phyloP scores from a whole-genome alignment of 1,140 invertebrate species.

The Papilio polyxenes region DNA sequence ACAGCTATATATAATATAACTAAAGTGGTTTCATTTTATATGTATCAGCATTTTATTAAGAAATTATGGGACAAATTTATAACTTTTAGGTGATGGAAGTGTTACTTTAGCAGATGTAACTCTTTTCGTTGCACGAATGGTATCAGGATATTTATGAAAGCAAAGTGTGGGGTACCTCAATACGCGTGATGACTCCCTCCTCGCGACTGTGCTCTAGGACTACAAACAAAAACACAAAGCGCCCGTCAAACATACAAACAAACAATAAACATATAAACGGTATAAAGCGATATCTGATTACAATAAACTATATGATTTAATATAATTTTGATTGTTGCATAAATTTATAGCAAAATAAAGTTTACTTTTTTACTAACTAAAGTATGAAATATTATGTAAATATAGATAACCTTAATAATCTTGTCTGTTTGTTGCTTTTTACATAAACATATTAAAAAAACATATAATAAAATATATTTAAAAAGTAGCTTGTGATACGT shows the following conservation, averaged over 20 bases:
- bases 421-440: background rate
- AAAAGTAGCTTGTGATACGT: background rate
- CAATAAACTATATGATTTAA: background rate
- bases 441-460: background rate
- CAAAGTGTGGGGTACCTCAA: constrained; percentile 79
- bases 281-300: constrained; percentile 47
- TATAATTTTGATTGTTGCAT: background rate
- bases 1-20: no score
- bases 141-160: constrained; percentile 54
- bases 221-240: constrained; percentile 80
- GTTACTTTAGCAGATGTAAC: background rate
- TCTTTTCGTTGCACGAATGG: background rate
- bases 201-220: constrained; percentile 81
- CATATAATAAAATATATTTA: background rate
- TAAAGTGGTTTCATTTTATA: no score
- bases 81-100: no score
- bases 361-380: background rate
- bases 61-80: no score
- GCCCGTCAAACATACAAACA: constrained; percentile 77
- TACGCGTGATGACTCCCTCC: constrained; percentile 80
- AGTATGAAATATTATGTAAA: background rate
- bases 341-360: background rate
- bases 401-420: background rate
- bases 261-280: constrained; percentile 57
- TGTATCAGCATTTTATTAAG: no score